Percentiles rank a stretch among this genome's conserved stretches.
These are phyloP conservation scores for Nezara viridula DNA, from an alignment of 2,888 invertebrate species.

Conservation along the genomic window DNA sequence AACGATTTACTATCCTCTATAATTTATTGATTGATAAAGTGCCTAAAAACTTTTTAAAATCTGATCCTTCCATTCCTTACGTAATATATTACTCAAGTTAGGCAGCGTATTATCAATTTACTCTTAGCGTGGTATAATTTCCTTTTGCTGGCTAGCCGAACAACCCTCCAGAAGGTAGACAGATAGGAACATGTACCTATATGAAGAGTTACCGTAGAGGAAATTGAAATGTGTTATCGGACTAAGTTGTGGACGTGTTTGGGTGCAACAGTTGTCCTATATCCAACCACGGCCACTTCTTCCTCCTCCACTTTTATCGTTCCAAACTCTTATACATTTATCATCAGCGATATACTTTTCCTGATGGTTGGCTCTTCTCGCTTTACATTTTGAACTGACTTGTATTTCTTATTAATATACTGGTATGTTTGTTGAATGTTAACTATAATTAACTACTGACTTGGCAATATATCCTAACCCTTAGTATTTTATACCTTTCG, in stretches of 20 bases:
- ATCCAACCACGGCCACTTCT: background rate
- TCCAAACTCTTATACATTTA: conserved; percentile 8
- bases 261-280: conserved; percentile 35
- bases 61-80: background rate
- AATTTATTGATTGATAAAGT: no score
- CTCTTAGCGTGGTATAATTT: background rate
- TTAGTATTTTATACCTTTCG: no score
- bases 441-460: no score
- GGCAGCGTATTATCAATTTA: background rate
- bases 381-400: background rate
- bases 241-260: conserved; percentile 2
- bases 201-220: conserved; percentile 28
- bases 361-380: background rate
- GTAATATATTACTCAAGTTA: background rate
- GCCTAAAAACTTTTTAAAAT: no score
- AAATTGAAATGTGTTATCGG: conserved; percentile 44
- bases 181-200: background rate
- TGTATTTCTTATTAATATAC: background rate
- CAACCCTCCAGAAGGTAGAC: background rate
- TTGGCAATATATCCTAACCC: background rate
- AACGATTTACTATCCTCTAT: no score
- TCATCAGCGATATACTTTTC: background rate
- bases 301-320: background rate
- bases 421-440: background rate
- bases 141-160: background rate